Conservation (phyloP, 2,797 vertebrate species). For the Molossus alvarezi region DNA sequence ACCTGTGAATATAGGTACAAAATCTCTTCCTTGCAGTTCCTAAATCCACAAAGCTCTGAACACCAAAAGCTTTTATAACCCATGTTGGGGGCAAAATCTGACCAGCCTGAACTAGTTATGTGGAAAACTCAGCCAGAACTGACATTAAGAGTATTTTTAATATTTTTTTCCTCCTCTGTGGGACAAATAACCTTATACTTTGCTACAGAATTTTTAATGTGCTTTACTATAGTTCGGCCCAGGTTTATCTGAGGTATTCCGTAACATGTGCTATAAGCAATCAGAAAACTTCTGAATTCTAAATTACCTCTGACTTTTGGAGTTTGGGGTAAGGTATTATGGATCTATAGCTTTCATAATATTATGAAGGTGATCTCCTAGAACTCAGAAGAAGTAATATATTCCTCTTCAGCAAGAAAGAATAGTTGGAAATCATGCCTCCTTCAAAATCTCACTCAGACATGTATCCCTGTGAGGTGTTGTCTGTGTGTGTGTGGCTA, state of each 20-base stretch:
- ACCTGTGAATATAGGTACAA: not conserved
- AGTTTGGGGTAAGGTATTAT: not conserved
- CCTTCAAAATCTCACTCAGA: conserved; percentile 63
- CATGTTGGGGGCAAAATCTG: not conserved
- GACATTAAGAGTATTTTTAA: not conserved
- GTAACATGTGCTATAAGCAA: not conserved
- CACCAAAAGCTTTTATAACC: not conserved
- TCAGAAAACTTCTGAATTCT: conserved; percentile 2
- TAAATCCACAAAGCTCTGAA: not conserved
- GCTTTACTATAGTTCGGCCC: not conserved
- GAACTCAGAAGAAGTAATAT: not conserved
- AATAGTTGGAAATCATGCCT: not conserved
- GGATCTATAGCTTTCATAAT: not conserved
- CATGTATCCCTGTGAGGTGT: not conserved
- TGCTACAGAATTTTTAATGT: not conserved
- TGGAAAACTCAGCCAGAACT: not conserved
- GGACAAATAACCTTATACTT: not conserved
- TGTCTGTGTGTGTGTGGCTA: conserved; percentile 65
- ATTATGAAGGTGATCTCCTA: not conserved
- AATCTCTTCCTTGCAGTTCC: not conserved
- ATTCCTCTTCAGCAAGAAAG: not conserved
- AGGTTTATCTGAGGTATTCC: not conserved
- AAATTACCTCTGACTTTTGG: not conserved
- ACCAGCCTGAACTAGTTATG: not conserved
- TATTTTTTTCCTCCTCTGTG: not conserved